Percentiles rank a stretch among this genome's conserved stretches.
Conservation (phyloP, 2,113 vertebrate species). For the Megaleporinus macrocephalus region DNA sequence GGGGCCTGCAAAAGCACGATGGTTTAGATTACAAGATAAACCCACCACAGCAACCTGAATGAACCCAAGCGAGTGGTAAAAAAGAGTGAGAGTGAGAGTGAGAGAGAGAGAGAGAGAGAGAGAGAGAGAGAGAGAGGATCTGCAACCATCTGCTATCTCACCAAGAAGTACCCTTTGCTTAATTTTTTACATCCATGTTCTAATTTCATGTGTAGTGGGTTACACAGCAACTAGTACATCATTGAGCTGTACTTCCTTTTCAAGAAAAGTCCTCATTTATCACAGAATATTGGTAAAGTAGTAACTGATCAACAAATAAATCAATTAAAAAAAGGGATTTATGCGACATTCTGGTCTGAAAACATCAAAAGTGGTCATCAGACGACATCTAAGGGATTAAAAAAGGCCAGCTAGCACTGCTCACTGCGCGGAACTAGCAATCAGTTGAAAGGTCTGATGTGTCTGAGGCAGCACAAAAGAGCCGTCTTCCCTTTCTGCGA, state of each 20-base stretch:
- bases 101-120: slow-evolving; percentile 44
- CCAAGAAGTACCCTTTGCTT: background rate
- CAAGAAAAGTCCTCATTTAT: background rate
- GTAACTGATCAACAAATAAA: background rate
- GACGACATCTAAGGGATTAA: background rate
- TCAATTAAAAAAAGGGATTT: background rate
- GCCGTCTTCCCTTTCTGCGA: slow-evolving; percentile 8
- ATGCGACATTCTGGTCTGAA: background rate
- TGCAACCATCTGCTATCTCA: background rate
- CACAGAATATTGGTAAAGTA: background rate
- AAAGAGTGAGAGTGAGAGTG: background rate
- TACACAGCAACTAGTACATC: background rate
- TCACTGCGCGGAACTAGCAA: background rate
- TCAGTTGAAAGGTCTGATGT: slow-evolving; percentile 6
- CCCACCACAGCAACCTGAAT: slow-evolving; percentile 5
- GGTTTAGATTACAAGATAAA: slow-evolving; percentile 28
- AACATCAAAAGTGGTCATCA: background rate
- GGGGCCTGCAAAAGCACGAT: background rate
- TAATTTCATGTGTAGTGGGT: background rate
- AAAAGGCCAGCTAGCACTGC: background rate
- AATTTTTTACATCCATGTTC: background rate
- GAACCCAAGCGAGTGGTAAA: background rate
- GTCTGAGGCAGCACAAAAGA: slow-evolving; percentile 13
- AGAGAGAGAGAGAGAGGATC: slow-evolving; percentile 23
- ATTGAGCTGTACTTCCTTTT: background rate